Conservation (phyloP, 2,113 vertebrate genomes). For the Thalassoma bifasciatum region DNA sequence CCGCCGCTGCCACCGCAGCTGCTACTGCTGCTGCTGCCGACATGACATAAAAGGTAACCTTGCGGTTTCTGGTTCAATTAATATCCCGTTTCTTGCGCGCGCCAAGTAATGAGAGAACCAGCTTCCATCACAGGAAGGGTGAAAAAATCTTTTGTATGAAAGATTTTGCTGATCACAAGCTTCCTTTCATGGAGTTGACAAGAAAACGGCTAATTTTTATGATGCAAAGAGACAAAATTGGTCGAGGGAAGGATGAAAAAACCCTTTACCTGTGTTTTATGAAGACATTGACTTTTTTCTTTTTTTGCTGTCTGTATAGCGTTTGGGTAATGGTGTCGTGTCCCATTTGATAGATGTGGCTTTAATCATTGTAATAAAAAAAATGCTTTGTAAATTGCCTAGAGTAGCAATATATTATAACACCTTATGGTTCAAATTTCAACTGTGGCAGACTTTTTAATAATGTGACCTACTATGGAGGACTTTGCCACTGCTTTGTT, state of each 20-base stretch:
- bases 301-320: conserved; percentile 81
- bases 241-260: conserved; percentile 28
- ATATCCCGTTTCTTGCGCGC: conserved; percentile 71
- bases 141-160: conserved; percentile 66
- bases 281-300: conserved; percentile 53
- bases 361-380: conserved; percentile 91
- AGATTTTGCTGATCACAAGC: conserved; percentile 75
- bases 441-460: conserved; percentile 91
- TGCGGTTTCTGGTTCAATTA: conserved; percentile 81
- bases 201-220: conserved; percentile 65
- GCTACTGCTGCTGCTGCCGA: conserved; percentile 23
- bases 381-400: conserved; percentile 95
- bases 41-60: conserved; percentile 81
- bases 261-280: conserved; percentile 68
- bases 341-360: conserved; percentile 94
- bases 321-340: conserved; percentile 95
- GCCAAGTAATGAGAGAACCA: conserved; percentile 77
- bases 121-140: conserved; percentile 69
- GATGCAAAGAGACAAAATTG: conserved; percentile 70
- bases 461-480: conserved; percentile 88
- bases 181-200: conserved; percentile 73
- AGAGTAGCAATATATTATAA: conserved; percentile 97
- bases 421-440: conserved; percentile 92
- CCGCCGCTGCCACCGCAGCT: conserved; percentile 19
- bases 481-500: conserved; percentile 89